Base-by-base conservation (phyloP, 2,113 vertebrate species). In the Struthidea cinerea region DNA sequence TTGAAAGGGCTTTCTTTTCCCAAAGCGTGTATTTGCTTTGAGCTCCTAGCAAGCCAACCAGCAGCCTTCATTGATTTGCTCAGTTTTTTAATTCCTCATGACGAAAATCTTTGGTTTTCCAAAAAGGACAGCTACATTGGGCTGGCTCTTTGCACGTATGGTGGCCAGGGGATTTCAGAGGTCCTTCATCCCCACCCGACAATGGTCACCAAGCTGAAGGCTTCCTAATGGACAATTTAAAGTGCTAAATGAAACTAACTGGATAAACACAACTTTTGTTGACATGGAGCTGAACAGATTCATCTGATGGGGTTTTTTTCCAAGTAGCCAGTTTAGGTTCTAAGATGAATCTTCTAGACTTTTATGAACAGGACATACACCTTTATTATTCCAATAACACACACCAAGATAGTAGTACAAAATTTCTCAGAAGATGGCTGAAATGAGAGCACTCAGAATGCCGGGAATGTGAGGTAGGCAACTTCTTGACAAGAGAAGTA, bases 141-240 rank as follows among this genome's bases (percentile, higher is more conserved):
- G 32, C n/a, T 78, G 26, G 41, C 4, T 65, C 26, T 47, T 53
- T 69, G 32, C 17, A 24, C 0, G 0, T 22, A 26, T 5, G 2
- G 7, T 82, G 13, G 14, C 28, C 35, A 19, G 13, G 18, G 5
- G 3, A 0, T 67, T 93, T 77, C 30, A 39, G 57, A 59, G 18
- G 41, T 83, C 67, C 37, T 91, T 89, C 28, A 9, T 79, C 46
- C 4, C 6, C 33, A 69, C 13, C 4, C 49, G 61, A 16, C 4
- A 73, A 53, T 8, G 30, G 4, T 16, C 5, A 7, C 18, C 21
- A 69, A 68, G 35, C 20, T 63, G n/a, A 80, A 74, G 23, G 20
- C 13, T 91, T 87, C 60, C 37, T 60, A 67, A 78, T 13, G 41
- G 56, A 55, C 27, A 57, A 9, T 60, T 85, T 37, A 17, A 95